Percentiles rank a stretch among this genome's conserved stretches.
Conservation (phyloP, 1,140 invertebrate species). For the Cydia fagiglandana region DNA sequence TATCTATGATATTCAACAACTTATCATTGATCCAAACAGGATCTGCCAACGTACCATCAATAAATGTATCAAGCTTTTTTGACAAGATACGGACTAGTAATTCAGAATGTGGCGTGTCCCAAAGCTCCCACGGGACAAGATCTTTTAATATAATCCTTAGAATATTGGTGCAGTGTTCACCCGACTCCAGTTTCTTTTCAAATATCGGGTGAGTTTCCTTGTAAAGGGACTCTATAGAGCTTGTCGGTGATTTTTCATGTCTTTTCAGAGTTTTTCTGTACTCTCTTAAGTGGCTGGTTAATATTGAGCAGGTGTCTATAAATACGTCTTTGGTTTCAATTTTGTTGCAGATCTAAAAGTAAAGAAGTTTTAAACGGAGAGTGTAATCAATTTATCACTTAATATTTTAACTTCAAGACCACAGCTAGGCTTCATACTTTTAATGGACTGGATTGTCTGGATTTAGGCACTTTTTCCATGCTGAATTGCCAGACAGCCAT, state of each 20-base stretch:
- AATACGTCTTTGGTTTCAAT: constrained; percentile 73
- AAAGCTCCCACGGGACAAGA: constrained; percentile 83
- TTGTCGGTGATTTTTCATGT: constrained; percentile 64
- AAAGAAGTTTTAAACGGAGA: not conserved
- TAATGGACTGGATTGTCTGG: too few species aligned
- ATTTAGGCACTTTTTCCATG: too few species aligned
- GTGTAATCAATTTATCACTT: too few species aligned
- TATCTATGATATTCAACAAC: constrained; percentile 51
- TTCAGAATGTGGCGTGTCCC: constrained; percentile 83
- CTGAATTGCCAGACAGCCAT: too few species aligned
- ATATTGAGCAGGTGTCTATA: constrained; percentile 72
- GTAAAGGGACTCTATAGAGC: constrained; percentile 55
- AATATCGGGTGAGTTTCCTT: constrained; percentile 64
- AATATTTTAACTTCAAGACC: too few species aligned
- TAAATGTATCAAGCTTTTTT: constrained; percentile 78
- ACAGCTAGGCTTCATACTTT: too few species aligned
- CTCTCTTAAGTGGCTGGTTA: constrained; percentile 79
- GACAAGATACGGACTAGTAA: constrained; percentile 82
- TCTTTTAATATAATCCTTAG: constrained; percentile 81
- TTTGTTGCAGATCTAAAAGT: constrained; percentile 68
- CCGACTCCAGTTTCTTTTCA: constrained; percentile 62
- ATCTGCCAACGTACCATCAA: constrained; percentile 72
- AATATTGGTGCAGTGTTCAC: constrained; percentile 81
- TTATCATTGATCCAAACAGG: constrained; percentile 80
- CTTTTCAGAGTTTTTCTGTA: constrained; percentile 78